These are phyloP conservation scores for Emydura subglobosa DNA, from an alignment of 2,113 vertebrate genomes.

Conservation along the genomic window DNA sequence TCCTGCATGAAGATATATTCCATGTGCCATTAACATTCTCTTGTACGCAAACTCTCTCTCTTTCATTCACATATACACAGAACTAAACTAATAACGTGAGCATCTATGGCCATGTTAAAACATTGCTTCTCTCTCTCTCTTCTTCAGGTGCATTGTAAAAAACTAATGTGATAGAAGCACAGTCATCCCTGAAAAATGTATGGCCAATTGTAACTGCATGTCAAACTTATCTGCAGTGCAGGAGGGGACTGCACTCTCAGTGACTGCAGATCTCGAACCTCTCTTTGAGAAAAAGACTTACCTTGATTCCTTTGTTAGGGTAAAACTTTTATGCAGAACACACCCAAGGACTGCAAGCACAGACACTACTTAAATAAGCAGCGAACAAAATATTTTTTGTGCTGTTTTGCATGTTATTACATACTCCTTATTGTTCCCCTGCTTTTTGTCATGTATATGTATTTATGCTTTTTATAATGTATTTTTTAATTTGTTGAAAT, in stretches of 20 bases:
- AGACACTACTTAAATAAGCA: too few species aligned
- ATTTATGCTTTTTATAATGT: too few species aligned
- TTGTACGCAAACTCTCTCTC: not conserved
- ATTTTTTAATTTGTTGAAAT: too few species aligned
- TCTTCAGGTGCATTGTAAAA: not conserved
- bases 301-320: too few species aligned
- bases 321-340: too few species aligned
- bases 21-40: not conserved
- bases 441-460: too few species aligned
- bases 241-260: not conserved
- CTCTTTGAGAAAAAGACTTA: not conserved
- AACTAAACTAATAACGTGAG: not conserved
- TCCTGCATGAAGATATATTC: not conserved
- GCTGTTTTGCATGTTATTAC: too few species aligned
- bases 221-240: not conserved
- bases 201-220: not conserved
- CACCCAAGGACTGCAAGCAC: too few species aligned
- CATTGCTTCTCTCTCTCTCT: not conserved
- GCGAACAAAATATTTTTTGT: too few species aligned
- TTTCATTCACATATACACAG: fast-evolving
- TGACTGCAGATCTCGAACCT: not conserved
- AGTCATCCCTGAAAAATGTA: not conserved
- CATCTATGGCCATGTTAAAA: not conserved
- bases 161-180: not conserved
- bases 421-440: too few species aligned